phyloP scores from a whole-genome alignment of 2,797 vertebrate genomes.

The Cercopithecus diana region DNA sequence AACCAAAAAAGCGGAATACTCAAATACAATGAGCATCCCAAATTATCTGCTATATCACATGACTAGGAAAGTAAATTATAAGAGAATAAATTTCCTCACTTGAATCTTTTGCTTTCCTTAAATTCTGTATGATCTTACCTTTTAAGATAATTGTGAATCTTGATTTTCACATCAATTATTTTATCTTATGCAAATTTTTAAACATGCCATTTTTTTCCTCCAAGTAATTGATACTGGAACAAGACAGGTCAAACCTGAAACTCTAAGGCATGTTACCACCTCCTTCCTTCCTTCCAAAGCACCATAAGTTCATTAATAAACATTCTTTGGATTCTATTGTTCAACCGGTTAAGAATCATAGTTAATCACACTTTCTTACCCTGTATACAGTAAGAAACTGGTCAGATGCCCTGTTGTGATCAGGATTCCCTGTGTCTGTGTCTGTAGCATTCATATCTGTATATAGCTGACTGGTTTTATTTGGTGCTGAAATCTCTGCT shows the following conservation, averaged over 20 bases:
- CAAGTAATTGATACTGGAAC: neutral
- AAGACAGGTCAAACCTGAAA: neutral
- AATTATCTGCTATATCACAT: neutral
- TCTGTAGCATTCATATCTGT: neutral
- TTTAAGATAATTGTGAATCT: conserved; percentile 31
- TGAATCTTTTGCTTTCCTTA: conserved; percentile 28
- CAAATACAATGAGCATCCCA: neutral
- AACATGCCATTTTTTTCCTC: neutral
- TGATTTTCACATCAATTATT: conserved; percentile 32
- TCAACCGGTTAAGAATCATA: neutral
- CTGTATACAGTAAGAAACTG: neutral
- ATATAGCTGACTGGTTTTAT: neutral
- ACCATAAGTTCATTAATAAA: neutral
- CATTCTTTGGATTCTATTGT: neutral
- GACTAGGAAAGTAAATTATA: neutral
- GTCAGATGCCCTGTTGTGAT: neutral
- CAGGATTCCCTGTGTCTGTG: neutral
- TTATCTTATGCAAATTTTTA: conserved; percentile 22
- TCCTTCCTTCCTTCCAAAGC: neutral
- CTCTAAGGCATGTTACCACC: neutral
- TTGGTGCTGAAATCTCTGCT: neutral
- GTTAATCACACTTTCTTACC: neutral
- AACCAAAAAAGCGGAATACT: neutral
- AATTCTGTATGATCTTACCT: neutral
- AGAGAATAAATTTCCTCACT: neutral